Conservation (phyloP, 2,113 vertebrate genomes). For the Entosphenus tridentatus region DNA sequence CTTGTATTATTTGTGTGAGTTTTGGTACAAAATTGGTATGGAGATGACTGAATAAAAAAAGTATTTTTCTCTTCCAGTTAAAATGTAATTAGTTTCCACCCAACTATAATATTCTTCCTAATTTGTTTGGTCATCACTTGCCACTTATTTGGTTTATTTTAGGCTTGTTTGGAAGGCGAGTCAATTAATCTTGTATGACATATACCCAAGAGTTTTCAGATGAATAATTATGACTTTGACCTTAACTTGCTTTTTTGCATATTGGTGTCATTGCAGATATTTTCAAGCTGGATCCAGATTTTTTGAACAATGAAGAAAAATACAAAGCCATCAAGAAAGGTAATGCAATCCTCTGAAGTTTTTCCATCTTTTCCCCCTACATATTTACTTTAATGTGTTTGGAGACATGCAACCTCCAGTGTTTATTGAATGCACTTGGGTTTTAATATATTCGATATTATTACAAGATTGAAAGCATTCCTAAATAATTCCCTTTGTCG, state of each 20-base stretch:
- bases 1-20: no score
- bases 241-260: neutral
- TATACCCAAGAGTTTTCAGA: neutral
- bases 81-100: neutral
- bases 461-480: no score
- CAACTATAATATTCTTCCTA: neutral
- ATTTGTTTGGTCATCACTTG: neutral
- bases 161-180: neutral
- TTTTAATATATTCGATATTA: no score
- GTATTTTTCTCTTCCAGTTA: neutral
- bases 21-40: no score
- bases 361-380: neutral
- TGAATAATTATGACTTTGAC: neutral
- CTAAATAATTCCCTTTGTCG: no score
- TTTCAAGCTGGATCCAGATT: constrained; percentile 89
- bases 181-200: neutral
- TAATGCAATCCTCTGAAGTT: constrained; percentile 14
- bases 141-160: neutral
- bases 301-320: constrained; percentile 84
- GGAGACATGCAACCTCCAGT: no score
- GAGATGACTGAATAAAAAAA: no score
- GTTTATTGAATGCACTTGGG: no score
- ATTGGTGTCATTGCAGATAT: constrained; percentile 34
- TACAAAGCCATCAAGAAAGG: constrained; percentile 77
- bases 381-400: no score